phyloP scores from a whole-genome alignment of 2,888 invertebrate genomes.

The Diarsia mendica region DNA sequence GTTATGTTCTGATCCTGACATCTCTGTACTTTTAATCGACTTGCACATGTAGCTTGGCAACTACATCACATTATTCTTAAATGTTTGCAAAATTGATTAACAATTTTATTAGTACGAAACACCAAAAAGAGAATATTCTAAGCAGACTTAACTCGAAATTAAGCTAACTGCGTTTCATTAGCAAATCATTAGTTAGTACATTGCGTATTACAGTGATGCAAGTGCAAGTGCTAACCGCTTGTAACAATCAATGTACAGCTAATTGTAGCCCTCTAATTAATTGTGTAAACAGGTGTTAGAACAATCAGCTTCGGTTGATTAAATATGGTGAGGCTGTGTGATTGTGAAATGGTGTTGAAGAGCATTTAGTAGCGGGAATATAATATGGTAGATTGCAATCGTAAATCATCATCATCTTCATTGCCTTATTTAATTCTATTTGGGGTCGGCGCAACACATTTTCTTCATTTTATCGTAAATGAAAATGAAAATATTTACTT shows the following conservation, averaged over 20 bases:
- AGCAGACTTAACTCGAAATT: neutral
- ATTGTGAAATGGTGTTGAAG: neutral
- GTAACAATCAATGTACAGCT: conserved; percentile 25
- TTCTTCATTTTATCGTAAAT: too few species aligned
- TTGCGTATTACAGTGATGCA: conserved; percentile 30
- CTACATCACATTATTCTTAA: too few species aligned
- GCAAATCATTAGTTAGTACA: conserved; percentile 33
- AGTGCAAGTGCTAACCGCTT: conserved; percentile 30
- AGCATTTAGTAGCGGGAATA: neutral
- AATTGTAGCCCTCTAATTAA: conserved; percentile 26
- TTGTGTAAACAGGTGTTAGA: conserved; percentile 27
- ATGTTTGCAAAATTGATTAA: too few species aligned
- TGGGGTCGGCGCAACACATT: too few species aligned
- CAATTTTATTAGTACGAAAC: too few species aligned
- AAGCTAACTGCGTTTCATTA: conserved; percentile 26
- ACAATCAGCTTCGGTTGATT: conserved; percentile 23
- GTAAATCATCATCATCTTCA: too few species aligned
- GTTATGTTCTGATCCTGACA: too few species aligned
- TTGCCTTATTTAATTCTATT: too few species aligned
- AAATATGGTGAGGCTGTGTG: neutral
- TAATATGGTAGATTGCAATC: too few species aligned
- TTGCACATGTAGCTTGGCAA: too few species aligned
- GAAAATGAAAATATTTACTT: too few species aligned
- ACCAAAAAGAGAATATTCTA: neutral
- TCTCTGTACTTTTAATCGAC: too few species aligned